These are phyloP conservation scores for Mus minutoides DNA, from an alignment of 2,797 vertebrate species.

Conservation along the genomic window DNA sequence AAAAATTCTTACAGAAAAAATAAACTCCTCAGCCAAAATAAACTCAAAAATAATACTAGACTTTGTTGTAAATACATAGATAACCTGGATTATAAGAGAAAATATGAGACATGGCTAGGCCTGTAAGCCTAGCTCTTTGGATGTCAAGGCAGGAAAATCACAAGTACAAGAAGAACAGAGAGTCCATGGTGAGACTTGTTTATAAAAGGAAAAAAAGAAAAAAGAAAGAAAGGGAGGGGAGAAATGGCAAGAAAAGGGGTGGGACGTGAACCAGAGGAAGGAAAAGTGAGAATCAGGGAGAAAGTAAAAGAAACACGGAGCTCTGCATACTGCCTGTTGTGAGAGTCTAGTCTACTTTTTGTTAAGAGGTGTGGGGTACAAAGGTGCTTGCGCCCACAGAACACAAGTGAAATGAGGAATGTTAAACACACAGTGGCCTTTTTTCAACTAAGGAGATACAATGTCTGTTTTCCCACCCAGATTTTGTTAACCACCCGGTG, in stretches of 20 bases:
- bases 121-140: not conserved
- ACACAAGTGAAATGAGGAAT: not conserved
- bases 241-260: too few relatives aligned
- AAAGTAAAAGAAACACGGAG: not conserved
- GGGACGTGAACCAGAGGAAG: not conserved
- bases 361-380: not conserved
- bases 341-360: not conserved
- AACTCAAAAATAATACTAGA: not conserved
- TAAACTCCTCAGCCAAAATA: not conserved
- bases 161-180: not conserved
- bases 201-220: not conserved
- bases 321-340: not conserved
- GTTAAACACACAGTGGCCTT: not conserved
- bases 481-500: not conserved
- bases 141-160: not conserved
- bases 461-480: not conserved
- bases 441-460: not conserved
- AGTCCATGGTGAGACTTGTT: not conserved
- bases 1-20: slow-evolving; percentile 34
- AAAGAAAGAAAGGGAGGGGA: not conserved
- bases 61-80: slow-evolving; percentile 15
- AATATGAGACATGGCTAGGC: not conserved
- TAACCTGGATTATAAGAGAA: not conserved
- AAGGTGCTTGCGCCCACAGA: not conserved
- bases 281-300: not conserved